These are phyloP conservation scores for Bombyx mori DNA, from an alignment of 1,140 invertebrate species.

Conservation along the genomic window DNA sequence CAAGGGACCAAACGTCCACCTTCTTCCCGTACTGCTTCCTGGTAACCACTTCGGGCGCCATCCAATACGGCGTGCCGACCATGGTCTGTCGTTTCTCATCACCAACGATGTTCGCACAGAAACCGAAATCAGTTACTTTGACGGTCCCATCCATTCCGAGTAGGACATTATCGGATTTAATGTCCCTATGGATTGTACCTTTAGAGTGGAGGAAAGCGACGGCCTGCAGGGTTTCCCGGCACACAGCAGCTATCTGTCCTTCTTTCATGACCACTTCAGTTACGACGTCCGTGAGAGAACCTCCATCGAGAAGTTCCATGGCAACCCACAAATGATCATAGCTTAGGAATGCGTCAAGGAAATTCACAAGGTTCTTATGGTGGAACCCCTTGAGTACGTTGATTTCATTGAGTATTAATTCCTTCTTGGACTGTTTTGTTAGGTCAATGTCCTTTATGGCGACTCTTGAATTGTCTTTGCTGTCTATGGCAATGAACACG, in stretches of 20 bases:
- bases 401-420: conserved; percentile 95
- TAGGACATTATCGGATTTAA: conserved; percentile 97
- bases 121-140: conserved; percentile 98
- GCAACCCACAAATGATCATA: conserved; percentile 94
- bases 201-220: conserved; percentile 92
- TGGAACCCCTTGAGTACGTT: conserved; percentile 93
- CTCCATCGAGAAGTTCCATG: conserved; percentile 97
- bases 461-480: conserved; percentile 82
- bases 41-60: conserved; percentile 93
- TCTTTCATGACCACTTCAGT: conserved; percentile 99
- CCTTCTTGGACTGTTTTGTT: conserved; percentile 93
- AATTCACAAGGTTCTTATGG: conserved; percentile 98
- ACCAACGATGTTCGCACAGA: conserved; percentile 91
- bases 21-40: conserved; percentile 90
- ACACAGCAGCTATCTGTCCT: conserved; percentile 96
- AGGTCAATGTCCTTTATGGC: conserved; percentile 98
- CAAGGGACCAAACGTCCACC: conserved; percentile 96
- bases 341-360: conserved; percentile 91
- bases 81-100: conserved; percentile 97
- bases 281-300: conserved; percentile 96
- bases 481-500: conserved; percentile 92
- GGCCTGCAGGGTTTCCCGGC: conserved; percentile 92
- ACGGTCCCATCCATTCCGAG: conserved; percentile 96
- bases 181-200: conserved; percentile 94
- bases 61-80: conserved; percentile 93